Evolutionary conservation across 2,113 vertebrate genomes (phyloP), one percentile per base, ranked within the genome.

Genomic region (Scartelaos histophorus): DNA sequence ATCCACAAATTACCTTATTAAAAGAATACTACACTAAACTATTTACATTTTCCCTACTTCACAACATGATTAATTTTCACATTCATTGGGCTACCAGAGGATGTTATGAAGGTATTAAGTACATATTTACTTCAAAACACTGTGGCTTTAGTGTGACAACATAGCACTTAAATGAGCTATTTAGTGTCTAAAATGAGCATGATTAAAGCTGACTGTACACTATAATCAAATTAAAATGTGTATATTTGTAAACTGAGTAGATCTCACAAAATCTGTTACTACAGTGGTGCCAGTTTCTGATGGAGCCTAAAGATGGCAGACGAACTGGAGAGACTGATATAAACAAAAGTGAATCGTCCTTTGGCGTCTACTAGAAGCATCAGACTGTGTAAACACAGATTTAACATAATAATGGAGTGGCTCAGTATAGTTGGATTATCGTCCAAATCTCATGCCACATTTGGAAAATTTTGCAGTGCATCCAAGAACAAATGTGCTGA

Each of bases 261-360:
- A 38, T 57, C 51, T 15, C 71, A 53, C 58, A 16, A 57, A 21
- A 47, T 69, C 70, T 73, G 62, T 4, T 67, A n/a, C n/a, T 53
- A 69, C 35, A 49, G 47, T 67, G 38, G 43, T 69, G 21, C 74
- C 66, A 73, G 12, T 66, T 45, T 82, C 69, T 75, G 61, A 73
- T 0, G 22, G 65, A 21, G 69, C 51, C 67, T 70, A 38, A 53
- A 47, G 22, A 21, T 16, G 66, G 69, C 47, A 17, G 62, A n/a
- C 7, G 67, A 60, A 62, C 11, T 54, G 13, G 60, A 17, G 60
- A 17, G n/a, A 62, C n/a, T 34, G 24, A 21, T 38, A 25, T 76
- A 47, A 72, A 60, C 13, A 66, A 17, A 65, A 64, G 13, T 19
- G 11, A 1, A 57, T 25, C 46, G 65, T 66, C 65, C 13, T 24